Conservation (phyloP, 1,140 invertebrate genomes). For the Oncopodura yosiiana region DNA sequence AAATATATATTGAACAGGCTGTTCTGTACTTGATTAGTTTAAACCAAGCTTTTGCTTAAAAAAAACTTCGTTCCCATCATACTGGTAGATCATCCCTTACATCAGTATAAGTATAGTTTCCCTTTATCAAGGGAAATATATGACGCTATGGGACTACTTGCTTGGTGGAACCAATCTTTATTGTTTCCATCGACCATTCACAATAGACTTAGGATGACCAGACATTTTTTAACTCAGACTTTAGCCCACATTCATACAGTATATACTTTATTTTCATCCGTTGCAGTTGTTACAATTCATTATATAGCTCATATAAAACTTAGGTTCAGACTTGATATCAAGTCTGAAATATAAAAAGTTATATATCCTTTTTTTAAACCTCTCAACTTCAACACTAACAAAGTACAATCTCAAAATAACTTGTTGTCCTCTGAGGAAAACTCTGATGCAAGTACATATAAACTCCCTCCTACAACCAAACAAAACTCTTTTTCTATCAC, state of each 20-base stretch:
- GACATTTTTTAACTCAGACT: conserved; percentile 24
- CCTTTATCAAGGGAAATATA: no score
- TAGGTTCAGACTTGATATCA: background rate
- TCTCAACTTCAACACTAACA: background rate
- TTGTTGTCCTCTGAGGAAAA: background rate
- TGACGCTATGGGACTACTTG: no score
- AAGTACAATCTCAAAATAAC: background rate
- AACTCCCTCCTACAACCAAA: background rate
- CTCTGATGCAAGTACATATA: conserved; percentile 1
- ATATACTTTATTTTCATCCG: background rate
- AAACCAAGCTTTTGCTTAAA: no score
- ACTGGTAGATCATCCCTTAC: no score
- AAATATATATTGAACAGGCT: no score
- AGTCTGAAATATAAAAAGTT: no score
- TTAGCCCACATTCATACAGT: background rate
- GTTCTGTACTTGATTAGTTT: no score
- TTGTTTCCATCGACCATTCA: conserved; percentile 27
- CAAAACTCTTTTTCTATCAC: background rate
- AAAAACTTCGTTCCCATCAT: no score
- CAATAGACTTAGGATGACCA: conserved; percentile 30
- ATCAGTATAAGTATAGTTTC: no score
- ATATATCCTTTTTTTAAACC: background rate
- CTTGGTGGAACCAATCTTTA: conserved; percentile 31
- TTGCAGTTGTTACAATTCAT: background rate
- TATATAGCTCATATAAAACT: background rate